Evolutionary conservation across 2,797 vertebrate species (phyloP).

Genomic region (Leucoraja ocellata): DNA sequence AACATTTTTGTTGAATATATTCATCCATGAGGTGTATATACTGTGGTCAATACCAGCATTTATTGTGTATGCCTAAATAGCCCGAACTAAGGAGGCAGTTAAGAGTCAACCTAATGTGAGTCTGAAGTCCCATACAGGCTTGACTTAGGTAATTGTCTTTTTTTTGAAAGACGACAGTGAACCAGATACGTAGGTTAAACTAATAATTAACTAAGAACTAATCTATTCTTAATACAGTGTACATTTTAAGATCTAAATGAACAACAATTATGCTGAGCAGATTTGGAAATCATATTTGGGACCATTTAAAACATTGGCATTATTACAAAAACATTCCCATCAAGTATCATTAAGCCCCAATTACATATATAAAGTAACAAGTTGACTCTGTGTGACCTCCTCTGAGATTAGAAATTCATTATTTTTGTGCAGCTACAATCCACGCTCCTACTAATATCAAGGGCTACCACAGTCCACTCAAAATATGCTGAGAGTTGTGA

Average conservation of each 20-base stretch:
- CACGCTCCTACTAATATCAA: neutral
- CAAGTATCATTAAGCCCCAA: too few relatives aligned
- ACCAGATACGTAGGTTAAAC: neutral
- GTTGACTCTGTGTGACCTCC: neutral
- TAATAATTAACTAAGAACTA: neutral
- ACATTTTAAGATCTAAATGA: neutral
- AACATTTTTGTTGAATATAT: neutral
- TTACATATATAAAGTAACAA: neutral
- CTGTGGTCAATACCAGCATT: too few relatives aligned
- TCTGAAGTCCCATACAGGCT: too few relatives aligned
- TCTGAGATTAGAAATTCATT: neutral
- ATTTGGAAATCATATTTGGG: neutral
- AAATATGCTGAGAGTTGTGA: neutral
- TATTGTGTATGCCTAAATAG: too few relatives aligned
- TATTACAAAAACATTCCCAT: neutral
- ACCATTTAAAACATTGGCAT: neutral
- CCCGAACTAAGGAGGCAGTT: too few relatives aligned
- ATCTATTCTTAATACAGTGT: neutral
- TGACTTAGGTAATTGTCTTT: too few relatives aligned
- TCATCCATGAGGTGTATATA: too few relatives aligned
- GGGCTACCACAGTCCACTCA: too few relatives aligned
- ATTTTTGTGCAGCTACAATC: neutral
- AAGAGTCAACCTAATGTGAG: too few relatives aligned
- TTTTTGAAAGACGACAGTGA: too few relatives aligned
- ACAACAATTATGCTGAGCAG: neutral